phyloP scores from a whole-genome alignment of 2,888 invertebrate species.

The Watsonalla cultraria region DNA sequence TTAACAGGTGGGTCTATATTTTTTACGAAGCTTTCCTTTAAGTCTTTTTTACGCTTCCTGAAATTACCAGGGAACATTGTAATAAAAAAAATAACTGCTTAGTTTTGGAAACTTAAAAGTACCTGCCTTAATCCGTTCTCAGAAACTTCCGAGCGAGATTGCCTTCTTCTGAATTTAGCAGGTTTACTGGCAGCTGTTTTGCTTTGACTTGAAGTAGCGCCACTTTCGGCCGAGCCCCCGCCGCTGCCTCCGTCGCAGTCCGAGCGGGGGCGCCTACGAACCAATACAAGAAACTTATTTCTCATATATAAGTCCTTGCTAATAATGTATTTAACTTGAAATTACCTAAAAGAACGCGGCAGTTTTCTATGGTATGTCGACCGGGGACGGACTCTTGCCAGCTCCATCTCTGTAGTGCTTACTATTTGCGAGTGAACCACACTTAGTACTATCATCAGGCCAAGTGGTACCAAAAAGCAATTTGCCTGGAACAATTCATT shows the following conservation, averaged over 20 bases:
- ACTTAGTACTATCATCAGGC: conserved; percentile 66
- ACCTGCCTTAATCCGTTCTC: conserved; percentile 58
- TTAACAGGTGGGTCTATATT: conserved; percentile 46
- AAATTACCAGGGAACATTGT: conserved; percentile 15
- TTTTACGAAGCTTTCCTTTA: conserved; percentile 54
- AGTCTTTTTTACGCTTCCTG: conserved; percentile 68
- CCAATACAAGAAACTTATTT: conserved; percentile 3
- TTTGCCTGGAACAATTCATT: conserved; percentile 45
- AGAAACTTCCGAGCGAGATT: conserved; percentile 51
- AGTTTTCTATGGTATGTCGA: conserved; percentile 57
- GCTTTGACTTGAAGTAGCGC: conserved; percentile 66
- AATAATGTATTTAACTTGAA: neutral
- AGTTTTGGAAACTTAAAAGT: neutral
- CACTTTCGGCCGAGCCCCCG: conserved; percentile 67
- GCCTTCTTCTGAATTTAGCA: conserved; percentile 57
- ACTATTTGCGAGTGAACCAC: conserved; percentile 74
- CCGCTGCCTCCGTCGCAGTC: conserved; percentile 68
- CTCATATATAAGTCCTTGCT: neutral
- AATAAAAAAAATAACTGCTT: too few relatives aligned
- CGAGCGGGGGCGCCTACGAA: conserved; percentile 48
- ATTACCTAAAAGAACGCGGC: conserved; percentile 64
- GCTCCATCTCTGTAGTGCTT: conserved; percentile 71
- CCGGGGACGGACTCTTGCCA: conserved; percentile 62
- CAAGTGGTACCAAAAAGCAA: conserved; percentile 66
- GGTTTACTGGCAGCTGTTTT: conserved; percentile 56